A percentile compares a stretch with the other conserved stretches of the same genome.
These are phyloP conservation scores for Saccostrea cuccullata DNA, from an alignment of 1,140 invertebrate genomes.

Conservation along the genomic window DNA sequence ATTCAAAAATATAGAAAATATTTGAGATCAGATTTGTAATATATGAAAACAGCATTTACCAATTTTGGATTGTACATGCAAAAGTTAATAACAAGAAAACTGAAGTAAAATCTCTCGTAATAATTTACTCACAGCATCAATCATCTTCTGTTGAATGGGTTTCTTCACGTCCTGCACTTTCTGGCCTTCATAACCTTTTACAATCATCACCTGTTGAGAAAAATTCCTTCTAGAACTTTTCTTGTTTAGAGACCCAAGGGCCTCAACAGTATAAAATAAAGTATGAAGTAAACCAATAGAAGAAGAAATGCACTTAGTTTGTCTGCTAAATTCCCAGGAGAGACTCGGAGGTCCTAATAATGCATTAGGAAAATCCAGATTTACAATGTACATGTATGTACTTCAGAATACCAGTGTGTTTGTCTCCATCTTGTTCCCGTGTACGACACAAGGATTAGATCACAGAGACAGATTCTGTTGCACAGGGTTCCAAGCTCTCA, in stretches of 20 bases:
- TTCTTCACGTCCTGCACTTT: slow-evolving; percentile 98
- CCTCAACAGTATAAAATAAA: too few species aligned
- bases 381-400: too few species aligned
- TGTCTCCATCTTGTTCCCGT: slow-evolving; percentile 13
- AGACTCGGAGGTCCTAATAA: background rate
- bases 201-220: slow-evolving; percentile 84
- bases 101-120: background rate
- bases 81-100: too few species aligned
- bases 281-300: too few species aligned
- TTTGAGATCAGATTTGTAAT: too few species aligned
- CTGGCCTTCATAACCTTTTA: slow-evolving; percentile 92
- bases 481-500: slow-evolving; percentile 28
- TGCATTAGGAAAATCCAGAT: background rate
- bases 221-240: background rate
- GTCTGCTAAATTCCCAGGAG: too few species aligned
- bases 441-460: slow-evolving; percentile 10
- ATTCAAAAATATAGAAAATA: too few species aligned
- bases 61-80: too few species aligned
- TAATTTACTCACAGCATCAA: slow-evolving; percentile 80
- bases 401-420: background rate
- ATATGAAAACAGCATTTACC: too few species aligned
- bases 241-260: too few species aligned
- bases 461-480: slow-evolving; percentile 23
- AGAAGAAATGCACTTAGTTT: too few species aligned
- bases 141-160: slow-evolving; percentile 88